Conservation (phyloP, 2,797 vertebrate species). For the Syngnathus rostellatus region DNA sequence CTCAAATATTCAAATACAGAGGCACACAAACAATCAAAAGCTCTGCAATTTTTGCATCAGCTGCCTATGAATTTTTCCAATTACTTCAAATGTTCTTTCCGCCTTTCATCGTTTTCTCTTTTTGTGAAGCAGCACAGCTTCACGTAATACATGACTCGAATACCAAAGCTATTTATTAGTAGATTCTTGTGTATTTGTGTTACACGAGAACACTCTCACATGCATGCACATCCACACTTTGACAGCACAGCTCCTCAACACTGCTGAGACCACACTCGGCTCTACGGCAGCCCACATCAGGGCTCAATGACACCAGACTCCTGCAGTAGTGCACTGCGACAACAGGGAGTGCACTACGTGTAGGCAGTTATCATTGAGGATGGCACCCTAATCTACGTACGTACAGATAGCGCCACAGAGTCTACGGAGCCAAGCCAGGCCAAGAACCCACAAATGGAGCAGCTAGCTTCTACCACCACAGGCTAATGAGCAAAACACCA, state of each 20-base stretch:
- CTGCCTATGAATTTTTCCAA: constrained; percentile 70
- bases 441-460: constrained; percentile 63
- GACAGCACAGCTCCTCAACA: constrained; percentile 58
- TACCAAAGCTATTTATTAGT: constrained; percentile 24
- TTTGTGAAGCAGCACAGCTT: constrained; percentile 47
- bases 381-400: constrained; percentile 48
- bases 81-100: constrained; percentile 60
- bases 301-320: constrained; percentile 60
- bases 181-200: constrained; percentile 34
- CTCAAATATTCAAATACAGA: constrained; percentile 47
- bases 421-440: constrained; percentile 75
- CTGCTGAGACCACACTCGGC: constrained; percentile 51
- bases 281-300: constrained; percentile 53
- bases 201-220: constrained; percentile 36
- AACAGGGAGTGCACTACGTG: constrained; percentile 40
- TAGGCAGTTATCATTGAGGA: constrained; percentile 60
- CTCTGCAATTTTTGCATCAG: constrained; percentile 56
- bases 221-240: constrained; percentile 52
- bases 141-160: constrained; percentile 40
- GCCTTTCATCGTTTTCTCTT: constrained; percentile 52
- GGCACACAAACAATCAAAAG: constrained; percentile 29
- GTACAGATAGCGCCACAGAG: constrained; percentile 71
- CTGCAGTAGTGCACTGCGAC: constrained; percentile 40
- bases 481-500: constrained; percentile 63
- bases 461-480: constrained; percentile 69